Evolutionary conservation across 1,140 invertebrate species (phyloP), one percentile per base, ranked within the genome.

Genomic region (Drosophila funebris): DNA sequence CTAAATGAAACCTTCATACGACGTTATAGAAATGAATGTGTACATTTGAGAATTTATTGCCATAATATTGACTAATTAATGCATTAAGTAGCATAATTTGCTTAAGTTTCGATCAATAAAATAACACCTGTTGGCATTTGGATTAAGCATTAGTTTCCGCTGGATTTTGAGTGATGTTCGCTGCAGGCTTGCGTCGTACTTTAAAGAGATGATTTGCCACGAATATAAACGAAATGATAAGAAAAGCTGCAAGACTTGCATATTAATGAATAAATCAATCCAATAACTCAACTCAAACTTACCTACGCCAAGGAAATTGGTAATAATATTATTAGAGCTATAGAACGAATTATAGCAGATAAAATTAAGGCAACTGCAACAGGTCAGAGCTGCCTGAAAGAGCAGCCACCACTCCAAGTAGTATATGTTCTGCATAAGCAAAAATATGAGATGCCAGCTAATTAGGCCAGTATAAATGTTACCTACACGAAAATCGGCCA

Each of bases 321-420:
- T 11, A 0, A 22, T 4, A 24, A 37, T 18, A 20, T n/a, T 24
- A 29, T 9, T 0, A 4, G 11, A 16, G 11, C 20, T 24, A 43
- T 67, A 72, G 7, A 72, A 72, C 2, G 24, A 31, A 27, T 11
- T 44, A 37, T 75, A 57, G 8, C 68, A 71, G 18, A 13, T n/a
- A 14, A 53, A 63, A 1, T n/a, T n/a, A 1, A 44, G 48, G 3
- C 20, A 70, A 16, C 36, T 43, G 24, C 18, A 50, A 31, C 33
- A 57, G 3, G 44, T 41, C 11, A 52, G 13, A 16, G 24, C 2
- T 1, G 22, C 20, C 5, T 71, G 33, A 9, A 52, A 18, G 0
- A 60, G n/a, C 6, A 71, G 52, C 61, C 68, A 78, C 73, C 73
- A 61, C 33, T 64, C 43, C 37, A 75, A 27, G 14, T 64, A 71